Evolutionary conservation across 2,113 vertebrate species (phyloP).

Genomic region (Carassius auratus): DNA sequence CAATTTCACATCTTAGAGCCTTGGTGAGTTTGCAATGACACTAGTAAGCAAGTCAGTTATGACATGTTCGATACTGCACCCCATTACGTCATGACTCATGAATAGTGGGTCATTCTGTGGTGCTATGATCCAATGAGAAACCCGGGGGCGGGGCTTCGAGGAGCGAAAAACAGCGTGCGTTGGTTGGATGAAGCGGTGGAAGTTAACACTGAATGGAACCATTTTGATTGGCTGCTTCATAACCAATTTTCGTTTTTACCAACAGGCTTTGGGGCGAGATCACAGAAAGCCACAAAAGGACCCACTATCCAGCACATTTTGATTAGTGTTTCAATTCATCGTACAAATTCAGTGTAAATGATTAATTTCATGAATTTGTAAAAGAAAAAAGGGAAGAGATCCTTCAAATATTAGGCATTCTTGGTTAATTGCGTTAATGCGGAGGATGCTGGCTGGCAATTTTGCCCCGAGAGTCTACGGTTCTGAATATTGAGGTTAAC

Average conservation of each 20-base stretch:
- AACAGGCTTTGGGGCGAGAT: conserved; percentile 63
- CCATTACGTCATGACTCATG: conserved; percentile 76
- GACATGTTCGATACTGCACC: conserved; percentile 43
- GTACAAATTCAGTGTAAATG: conserved; percentile 50
- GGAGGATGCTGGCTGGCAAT: conserved; percentile 62
- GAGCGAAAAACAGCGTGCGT: conserved; percentile 46
- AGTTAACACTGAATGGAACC: conserved; percentile 50
- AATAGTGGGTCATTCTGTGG: conserved; percentile 99
- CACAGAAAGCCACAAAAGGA: conserved; percentile 99
- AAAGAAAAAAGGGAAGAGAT: conserved; percentile 13
- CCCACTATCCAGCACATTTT: conserved; percentile 91
- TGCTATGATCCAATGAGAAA: conserved; percentile 68
- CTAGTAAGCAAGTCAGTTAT: conserved; percentile 46
- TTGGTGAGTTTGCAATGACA: conserved; percentile 49
- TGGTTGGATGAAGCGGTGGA: conserved; percentile 18
- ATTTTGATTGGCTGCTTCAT: conserved; percentile 58
- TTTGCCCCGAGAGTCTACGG: conserved; percentile 60
- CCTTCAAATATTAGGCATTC: conserved; percentile 54
- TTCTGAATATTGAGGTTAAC: conserved; percentile 84
- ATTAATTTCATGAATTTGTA: conserved; percentile 64
- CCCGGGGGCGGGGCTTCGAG: conserved; percentile 62
- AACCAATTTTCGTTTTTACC: conserved; percentile 59
- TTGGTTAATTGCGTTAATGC: conserved; percentile 49
- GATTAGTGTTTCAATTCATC: conserved; percentile 53
- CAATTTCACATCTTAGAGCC: conserved; percentile 31